Conservation (phyloP, 2,113 vertebrate species). For the Mirounga angustirostris region DNA sequence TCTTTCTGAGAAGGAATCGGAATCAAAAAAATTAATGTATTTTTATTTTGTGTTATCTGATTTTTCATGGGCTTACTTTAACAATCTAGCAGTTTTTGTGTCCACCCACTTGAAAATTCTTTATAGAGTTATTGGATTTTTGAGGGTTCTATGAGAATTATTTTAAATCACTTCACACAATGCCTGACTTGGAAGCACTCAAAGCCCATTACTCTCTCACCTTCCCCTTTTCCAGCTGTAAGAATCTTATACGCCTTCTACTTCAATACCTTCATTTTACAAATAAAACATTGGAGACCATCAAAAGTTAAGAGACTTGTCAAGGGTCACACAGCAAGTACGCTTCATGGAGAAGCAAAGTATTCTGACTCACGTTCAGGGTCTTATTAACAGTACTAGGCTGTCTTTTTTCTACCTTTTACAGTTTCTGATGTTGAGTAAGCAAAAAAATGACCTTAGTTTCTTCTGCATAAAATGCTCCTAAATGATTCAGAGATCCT, state of each 20-base stretch:
- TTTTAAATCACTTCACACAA: neutral
- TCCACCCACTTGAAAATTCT: conserved; percentile 41
- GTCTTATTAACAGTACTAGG: neutral
- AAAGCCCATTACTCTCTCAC: neutral
- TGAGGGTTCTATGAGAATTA: neutral
- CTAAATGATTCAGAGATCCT: neutral
- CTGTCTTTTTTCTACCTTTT: neutral
- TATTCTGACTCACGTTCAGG: neutral
- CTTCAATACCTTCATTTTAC: neutral
- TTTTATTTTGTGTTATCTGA: neutral
- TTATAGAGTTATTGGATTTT: neutral
- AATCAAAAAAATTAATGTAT: neutral
- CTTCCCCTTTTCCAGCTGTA: neutral
- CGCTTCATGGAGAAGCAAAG: conserved; percentile 63
- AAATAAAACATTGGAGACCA: conserved; percentile 16
- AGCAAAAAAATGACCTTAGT: neutral
- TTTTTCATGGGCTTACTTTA: neutral
- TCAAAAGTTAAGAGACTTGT: conserved; percentile 46
- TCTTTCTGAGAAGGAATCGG: neutral
- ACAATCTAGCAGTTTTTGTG: neutral
- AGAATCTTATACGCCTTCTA: neutral
- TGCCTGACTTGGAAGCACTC: neutral
- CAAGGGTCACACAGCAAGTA: conserved; percentile 64
- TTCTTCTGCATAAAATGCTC: neutral
- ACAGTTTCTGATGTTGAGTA: conserved; percentile 4